Conservation (phyloP, 2,797 vertebrate species). For the Sebastes matsubarae region DNA sequence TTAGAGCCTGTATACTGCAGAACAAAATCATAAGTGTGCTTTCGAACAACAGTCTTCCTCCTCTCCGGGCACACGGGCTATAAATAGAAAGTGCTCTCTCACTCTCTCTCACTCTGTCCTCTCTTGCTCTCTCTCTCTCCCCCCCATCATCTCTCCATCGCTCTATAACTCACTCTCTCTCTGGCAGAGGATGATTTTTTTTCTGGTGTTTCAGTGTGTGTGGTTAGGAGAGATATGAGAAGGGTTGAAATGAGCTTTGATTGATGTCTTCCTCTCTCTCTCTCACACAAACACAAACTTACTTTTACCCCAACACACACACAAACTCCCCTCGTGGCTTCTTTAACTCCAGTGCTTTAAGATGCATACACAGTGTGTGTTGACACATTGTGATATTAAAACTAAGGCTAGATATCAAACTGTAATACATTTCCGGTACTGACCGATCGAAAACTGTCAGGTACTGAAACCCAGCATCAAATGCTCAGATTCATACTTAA, state of each 20-base stretch:
- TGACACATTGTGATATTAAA: background rate
- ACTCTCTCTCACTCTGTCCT: slow-evolving; percentile 50
- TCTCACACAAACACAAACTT: background rate
- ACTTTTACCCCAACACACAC: background rate
- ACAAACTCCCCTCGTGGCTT: background rate
- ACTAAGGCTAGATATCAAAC: background rate
- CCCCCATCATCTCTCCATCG: slow-evolving; percentile 38
- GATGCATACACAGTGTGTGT: background rate
- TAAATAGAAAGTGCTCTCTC: slow-evolving; percentile 78
- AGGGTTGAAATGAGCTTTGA: slow-evolving; percentile 49
- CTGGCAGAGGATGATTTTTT: slow-evolving; percentile 49
- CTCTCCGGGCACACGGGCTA: slow-evolving; percentile 70
- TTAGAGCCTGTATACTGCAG: slow-evolving; percentile 47
- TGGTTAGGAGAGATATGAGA: slow-evolving; percentile 55
- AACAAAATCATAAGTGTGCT: slow-evolving; percentile 64
- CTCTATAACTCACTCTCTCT: slow-evolving; percentile 57
- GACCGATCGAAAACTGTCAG: background rate
- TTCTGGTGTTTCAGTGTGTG: slow-evolving; percentile 56
- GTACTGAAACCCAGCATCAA: background rate
- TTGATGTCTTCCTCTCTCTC: slow-evolving; percentile 45
- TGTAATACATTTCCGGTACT: background rate
- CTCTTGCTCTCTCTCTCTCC: slow-evolving; percentile 14
- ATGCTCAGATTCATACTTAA: background rate
- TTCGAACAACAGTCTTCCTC: slow-evolving; percentile 71
- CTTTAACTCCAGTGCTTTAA: background rate